Evolutionary conservation across 2,888 invertebrate genomes (phyloP).

Genomic region (Boloria euphrosyne): DNA sequence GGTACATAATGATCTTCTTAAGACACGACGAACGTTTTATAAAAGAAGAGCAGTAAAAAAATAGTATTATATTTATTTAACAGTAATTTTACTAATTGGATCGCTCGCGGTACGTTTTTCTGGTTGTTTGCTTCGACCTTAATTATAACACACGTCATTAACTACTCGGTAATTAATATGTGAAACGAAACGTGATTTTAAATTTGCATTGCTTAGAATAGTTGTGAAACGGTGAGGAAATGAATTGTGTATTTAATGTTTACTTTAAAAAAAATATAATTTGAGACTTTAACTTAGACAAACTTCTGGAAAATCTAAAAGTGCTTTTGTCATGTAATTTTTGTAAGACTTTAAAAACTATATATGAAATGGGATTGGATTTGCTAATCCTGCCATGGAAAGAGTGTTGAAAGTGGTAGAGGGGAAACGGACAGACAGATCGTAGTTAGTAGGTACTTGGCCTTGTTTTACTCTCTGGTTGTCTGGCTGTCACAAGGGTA

Average conservation of each 20-base stretch:
- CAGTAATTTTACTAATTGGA: constrained; percentile 11
- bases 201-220: constrained; percentile 1
- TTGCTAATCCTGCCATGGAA: too few relatives aligned
- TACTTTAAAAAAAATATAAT: not conserved
- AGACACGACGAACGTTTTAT: not conserved
- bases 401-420: too few relatives aligned
- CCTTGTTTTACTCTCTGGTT: too few relatives aligned
- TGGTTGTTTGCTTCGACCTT: constrained; percentile 5
- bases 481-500: too few relatives aligned
- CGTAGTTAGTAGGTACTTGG: too few relatives aligned
- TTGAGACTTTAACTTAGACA: too few relatives aligned
- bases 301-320: too few relatives aligned
- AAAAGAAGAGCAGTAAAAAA: not conserved
- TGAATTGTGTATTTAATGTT: not conserved
- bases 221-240: not conserved
- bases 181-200: constrained; percentile 19
- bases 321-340: too few relatives aligned
- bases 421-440: too few relatives aligned
- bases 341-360: too few relatives aligned
- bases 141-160: constrained; percentile 12
- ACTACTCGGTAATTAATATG: constrained; percentile 9
- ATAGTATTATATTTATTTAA: not conserved
- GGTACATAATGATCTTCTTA: too few relatives aligned
- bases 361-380: too few relatives aligned
- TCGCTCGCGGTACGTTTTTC: not conserved